Percentiles rank a stretch among this genome's conserved stretches.
Conservation (phyloP, 2,113 vertebrate genomes). For the Xiphophorus maculatus region DNA sequence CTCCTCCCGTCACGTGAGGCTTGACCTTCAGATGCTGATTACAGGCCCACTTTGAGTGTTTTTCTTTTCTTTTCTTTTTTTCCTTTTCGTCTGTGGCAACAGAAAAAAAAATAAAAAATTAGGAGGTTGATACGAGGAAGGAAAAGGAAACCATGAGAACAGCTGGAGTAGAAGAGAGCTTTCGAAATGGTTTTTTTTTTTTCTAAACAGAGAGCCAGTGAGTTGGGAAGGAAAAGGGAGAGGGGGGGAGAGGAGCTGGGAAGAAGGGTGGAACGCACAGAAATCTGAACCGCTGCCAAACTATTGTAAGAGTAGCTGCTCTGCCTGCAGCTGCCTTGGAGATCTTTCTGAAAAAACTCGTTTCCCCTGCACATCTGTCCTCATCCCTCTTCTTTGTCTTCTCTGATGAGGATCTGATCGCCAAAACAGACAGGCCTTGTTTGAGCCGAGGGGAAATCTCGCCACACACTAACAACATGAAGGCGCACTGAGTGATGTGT, state of each 20-base stretch:
- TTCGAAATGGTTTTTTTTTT: conserved; percentile 8
- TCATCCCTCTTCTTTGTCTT: conserved; percentile 44
- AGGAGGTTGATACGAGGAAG: conserved; percentile 4
- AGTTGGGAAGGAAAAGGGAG: conserved; percentile 10
- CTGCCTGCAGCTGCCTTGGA: conserved; percentile 65
- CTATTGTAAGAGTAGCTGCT: conserved; percentile 61
- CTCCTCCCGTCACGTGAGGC: conserved; percentile 55
- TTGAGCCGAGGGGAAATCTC: conserved; percentile 31
- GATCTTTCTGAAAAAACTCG: conserved; percentile 53
- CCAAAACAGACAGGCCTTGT: conserved; percentile 50
- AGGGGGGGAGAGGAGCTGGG: conserved; percentile 19
- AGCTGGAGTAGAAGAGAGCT: conserved; percentile 9
- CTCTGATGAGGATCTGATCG: conserved; percentile 53
- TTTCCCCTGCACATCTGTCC: conserved; percentile 61
- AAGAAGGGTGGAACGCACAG: conserved; percentile 44
- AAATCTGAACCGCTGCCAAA: conserved; percentile 64
- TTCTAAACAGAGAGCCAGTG: conserved; percentile 9
- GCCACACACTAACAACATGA: conserved; percentile 49
- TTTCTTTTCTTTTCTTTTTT: conserved; percentile 6
- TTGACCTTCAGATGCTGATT: conserved; percentile 55
- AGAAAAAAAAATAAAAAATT: no score
- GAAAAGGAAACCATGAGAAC: conserved; percentile 9
- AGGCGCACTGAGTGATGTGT: conserved; percentile 23
- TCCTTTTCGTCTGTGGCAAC: neutral
- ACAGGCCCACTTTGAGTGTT: conserved; percentile 29